Conservation (phyloP, 2,113 vertebrate species). For the Eidolon helvum region DNA sequence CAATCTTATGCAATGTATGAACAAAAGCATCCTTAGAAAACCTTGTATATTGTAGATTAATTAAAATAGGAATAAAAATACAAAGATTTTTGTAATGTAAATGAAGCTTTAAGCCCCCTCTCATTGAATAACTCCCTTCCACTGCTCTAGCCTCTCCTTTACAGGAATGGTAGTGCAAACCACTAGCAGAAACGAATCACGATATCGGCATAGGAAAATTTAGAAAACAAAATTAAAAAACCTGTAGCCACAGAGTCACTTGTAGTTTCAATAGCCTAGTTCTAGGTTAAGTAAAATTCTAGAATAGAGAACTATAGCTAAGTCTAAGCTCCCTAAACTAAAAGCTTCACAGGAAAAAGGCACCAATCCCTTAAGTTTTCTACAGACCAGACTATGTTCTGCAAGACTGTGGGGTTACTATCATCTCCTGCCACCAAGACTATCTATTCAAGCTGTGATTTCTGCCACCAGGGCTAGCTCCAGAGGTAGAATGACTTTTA, state of each 20-base stretch:
- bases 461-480: background rate
- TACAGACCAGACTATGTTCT: background rate
- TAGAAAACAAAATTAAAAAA: constrained; percentile 2
- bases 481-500: background rate
- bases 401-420: background rate
- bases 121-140: background rate
- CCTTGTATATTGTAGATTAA: background rate
- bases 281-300: background rate
- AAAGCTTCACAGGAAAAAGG: background rate
- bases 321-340: background rate
- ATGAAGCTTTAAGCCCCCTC: background rate
- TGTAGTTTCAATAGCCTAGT: background rate
- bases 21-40: constrained; percentile 9
- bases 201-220: background rate
- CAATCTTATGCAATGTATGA: background rate
- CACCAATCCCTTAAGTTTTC: background rate
- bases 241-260: background rate
- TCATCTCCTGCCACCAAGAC: background rate
- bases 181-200: background rate
- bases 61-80: background rate
- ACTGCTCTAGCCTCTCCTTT: background rate
- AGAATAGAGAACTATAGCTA: background rate
- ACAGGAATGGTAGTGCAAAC: background rate
- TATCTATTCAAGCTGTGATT: background rate
- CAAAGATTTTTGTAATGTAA: background rate